Evolutionary conservation across 92 coral and sea anemone genomes (phyloP).

Genomic region (Siderastrea radians): DNA sequence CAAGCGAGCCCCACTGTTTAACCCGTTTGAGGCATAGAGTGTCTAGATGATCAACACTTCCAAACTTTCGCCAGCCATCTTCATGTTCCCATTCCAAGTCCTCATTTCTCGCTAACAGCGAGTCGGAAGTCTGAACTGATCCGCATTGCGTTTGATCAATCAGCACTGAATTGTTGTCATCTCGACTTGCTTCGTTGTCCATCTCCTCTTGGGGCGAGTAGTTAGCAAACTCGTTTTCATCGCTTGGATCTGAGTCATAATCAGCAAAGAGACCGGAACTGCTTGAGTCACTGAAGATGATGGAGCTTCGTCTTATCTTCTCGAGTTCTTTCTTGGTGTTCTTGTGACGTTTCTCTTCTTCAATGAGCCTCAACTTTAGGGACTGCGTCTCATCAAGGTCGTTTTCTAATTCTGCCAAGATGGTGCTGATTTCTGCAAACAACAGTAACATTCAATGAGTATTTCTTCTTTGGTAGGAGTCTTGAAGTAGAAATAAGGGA

Average conservation of each 20-base stretch:
- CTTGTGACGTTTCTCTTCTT: constrained; percentile 68
- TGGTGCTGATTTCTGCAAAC: constrained; percentile 51
- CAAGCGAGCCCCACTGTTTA: background rate
- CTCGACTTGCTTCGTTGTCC: background rate
- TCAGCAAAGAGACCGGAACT: constrained; percentile 45
- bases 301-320: constrained; percentile 67
- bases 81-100: constrained; percentile 47
- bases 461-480: background rate
- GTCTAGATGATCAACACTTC: constrained; percentile 34
- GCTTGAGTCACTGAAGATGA: constrained; percentile 72
- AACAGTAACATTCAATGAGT: background rate
- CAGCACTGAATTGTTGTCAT: background rate
- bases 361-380: constrained; percentile 67
- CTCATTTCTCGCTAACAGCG: background rate
- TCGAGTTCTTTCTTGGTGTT: constrained; percentile 62
- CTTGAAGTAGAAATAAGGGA: too few species aligned
- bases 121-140: background rate
- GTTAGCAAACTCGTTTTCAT: background rate
- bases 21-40: background rate
- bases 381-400: constrained; percentile 72
- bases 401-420: constrained; percentile 50
- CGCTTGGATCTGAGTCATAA: constrained; percentile 48
- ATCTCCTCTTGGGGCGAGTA: background rate
- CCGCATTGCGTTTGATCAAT: background rate
- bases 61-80: constrained; percentile 48